Percentiles rank a stretch among this genome's conserved stretches.
Conservation (phyloP, 1,140 invertebrate genomes). For the Drosophila paulistorum region DNA sequence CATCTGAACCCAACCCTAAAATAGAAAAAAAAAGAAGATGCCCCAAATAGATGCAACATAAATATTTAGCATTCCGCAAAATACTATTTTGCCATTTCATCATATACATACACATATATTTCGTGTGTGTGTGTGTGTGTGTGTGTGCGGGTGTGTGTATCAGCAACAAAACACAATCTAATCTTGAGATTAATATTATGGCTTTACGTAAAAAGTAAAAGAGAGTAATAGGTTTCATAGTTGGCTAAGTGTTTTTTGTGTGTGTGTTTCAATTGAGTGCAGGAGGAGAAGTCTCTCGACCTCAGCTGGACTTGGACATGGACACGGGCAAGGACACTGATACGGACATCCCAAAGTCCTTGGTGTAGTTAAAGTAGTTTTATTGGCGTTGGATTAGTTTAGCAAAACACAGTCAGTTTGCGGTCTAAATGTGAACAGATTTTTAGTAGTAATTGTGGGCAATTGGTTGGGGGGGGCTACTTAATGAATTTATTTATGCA, state of each 20-base stretch:
- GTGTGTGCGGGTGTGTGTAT: conserved; percentile 31
- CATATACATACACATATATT: conserved; percentile 1
- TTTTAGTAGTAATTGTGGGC: neutral
- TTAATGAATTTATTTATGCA: conserved; percentile 58
- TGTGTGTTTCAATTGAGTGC: conserved; percentile 39
- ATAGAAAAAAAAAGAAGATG: no score
- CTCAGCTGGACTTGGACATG: conserved; percentile 43
- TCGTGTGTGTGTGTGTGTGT: conserved; percentile 18
- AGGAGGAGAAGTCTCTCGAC: conserved; percentile 4
- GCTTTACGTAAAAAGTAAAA: conserved; percentile 58
- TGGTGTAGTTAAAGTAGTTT: conserved; percentile 28
- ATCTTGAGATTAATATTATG: conserved; percentile 78
- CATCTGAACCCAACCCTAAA: no score
- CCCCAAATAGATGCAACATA: no score
- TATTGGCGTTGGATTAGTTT: conserved; percentile 73
- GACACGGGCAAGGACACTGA: conserved; percentile 22
- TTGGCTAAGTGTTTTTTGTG: conserved; percentile 5
- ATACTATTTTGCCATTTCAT: no score
- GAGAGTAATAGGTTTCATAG: conserved; percentile 18
- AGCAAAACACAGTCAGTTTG: neutral
- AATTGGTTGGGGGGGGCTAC: conserved; percentile 30
- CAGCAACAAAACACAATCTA: conserved; percentile 66
- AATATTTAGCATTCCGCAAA: conserved; percentile 2
- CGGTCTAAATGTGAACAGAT: neutral
- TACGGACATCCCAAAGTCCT: no score